Base-by-base conservation (phyloP, 2,888 invertebrate genomes). In the Drosophila prostipennis region DNA sequence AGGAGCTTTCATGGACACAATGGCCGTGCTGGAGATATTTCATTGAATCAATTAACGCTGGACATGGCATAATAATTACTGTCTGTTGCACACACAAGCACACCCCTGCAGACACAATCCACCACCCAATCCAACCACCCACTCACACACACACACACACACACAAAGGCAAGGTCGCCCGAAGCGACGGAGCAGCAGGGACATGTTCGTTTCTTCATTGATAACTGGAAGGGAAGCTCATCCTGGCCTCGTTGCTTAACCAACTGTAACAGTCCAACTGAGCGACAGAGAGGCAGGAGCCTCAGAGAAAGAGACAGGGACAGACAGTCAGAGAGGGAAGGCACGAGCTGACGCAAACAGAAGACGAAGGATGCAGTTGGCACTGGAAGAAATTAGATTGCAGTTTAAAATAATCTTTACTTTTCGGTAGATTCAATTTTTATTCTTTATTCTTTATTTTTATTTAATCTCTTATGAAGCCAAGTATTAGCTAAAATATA, bases 41-140 rank as follows among this genome's bases (percentile, higher is more conserved):
- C 79, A 87, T 84, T 87, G 81, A 88, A 88, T 85, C 85, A 85
- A 85, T 85, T 85, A 88, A 78, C 89, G 78, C 87, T 89, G 89
- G 77, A 88, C 89, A 88, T 84, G 84, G 89, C 87, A 88, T 87
- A 79, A 88, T 85, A 88, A 85, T 85, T 87, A 89, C 89, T 87
- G 87, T 87, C 89, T 84, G 76, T 78, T 77, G 37, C 32, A 16
- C 49, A 43, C 23, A 48, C 56, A 54, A 26, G 40, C 58, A 57
- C 51, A 46, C 51, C 34, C 61, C 36, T 51, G 56, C 32, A 56
- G 65, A 61, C 46, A 13, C 45, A 43, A 23, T 37, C 57, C 26
- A 48, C 23, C 48, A 49, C 19, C 39, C 34, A 59, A 6, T 4
- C 3, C 4, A n/a, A 10, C 8, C 46, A 6, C 29, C 46, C 26